Evolutionary conservation across 2,113 vertebrate genomes (phyloP).

Genomic region (Epinephelus lanceolatus): DNA sequence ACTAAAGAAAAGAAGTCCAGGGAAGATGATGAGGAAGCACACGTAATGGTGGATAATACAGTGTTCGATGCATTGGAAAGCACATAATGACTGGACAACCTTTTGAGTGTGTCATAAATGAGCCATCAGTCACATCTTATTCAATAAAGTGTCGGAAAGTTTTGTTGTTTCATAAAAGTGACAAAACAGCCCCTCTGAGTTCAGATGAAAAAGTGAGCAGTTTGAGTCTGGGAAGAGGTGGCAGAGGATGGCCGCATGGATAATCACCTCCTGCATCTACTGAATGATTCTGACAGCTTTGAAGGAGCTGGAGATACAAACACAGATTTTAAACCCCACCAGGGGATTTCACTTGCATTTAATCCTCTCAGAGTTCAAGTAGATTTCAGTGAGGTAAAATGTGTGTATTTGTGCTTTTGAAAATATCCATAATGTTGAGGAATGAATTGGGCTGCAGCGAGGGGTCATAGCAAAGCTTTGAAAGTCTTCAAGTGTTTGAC

Average conservation of each 20-base stretch:
- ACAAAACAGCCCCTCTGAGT: background rate
- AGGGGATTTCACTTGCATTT: constrained; percentile 46
- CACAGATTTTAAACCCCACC: constrained; percentile 53
- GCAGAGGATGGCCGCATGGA: constrained; percentile 25
- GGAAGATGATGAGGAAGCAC: background rate
- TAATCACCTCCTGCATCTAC: constrained; percentile 41
- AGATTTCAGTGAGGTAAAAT: constrained; percentile 34
- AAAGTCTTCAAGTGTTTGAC: constrained; percentile 14
- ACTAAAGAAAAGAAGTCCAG: background rate
- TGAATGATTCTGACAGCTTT: constrained; percentile 48
- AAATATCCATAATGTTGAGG: constrained; percentile 15
- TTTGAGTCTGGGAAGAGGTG: constrained; percentile 22
- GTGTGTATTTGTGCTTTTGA: constrained; percentile 16
- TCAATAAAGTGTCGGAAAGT: background rate
- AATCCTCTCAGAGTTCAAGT: constrained; percentile 53
- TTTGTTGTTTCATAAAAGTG: background rate
- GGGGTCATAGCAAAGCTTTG: constrained; percentile 3
- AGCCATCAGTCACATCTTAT: background rate
- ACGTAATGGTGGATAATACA: background rate
- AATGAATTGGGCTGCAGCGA: background rate
- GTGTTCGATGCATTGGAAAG: background rate
- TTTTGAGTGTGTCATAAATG: background rate
- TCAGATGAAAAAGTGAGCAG: constrained; percentile 27
- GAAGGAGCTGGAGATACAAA: constrained; percentile 48
- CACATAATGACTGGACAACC: background rate